A percentile compares a stretch with the other conserved stretches of the same genome.
These are phyloP conservation scores for Actinia tenebrosa DNA, from an alignment of 64 coral and sea anemone species.

Conservation along the genomic window DNA sequence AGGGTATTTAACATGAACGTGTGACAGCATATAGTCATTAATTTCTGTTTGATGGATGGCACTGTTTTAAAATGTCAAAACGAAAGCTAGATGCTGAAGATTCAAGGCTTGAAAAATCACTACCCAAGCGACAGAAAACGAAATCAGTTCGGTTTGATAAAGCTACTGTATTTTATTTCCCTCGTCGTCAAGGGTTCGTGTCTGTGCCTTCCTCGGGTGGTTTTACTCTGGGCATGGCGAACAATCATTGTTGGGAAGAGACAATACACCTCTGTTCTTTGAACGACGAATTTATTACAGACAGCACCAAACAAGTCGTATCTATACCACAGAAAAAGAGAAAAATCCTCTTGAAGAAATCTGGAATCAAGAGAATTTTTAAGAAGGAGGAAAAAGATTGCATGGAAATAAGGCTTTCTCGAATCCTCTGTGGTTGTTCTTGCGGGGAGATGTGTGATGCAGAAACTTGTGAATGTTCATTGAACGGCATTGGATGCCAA, in stretches of 20 bases:
- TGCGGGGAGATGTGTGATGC: conserved; percentile 84
- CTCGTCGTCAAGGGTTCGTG: conserved; percentile 78
- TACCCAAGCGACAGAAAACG: conserved; percentile 47
- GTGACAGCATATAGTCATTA: not conserved
- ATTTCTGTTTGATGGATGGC: not conserved
- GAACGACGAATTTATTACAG: conserved; percentile 23
- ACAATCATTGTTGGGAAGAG: conserved; percentile 68
- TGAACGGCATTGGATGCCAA: conserved; percentile 86
- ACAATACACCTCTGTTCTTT: conserved; percentile 22
- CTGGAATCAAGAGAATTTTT: conserved; percentile 72
- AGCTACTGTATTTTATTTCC: conserved; percentile 79
- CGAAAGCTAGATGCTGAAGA: conserved; percentile 59
- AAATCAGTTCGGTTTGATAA: conserved; percentile 74
- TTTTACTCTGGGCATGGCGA: conserved; percentile 83
- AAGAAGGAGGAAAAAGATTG: conserved; percentile 83
- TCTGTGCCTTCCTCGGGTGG: conserved; percentile 89
- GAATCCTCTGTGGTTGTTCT: conserved; percentile 82
- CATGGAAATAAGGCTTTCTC: conserved; percentile 64
- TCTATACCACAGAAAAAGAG: conserved; percentile 65
- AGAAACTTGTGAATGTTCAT: conserved; percentile 75
- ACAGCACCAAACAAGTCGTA: conserved; percentile 39
- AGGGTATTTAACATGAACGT: conserved; percentile 6
- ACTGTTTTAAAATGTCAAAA: conserved; percentile 56
- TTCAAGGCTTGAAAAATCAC: conserved; percentile 34
- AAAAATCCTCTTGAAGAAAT: conserved; percentile 54